Evolutionary conservation across 2,797 vertebrate genomes (phyloP).

Genomic region (Tapera naevia): DNA sequence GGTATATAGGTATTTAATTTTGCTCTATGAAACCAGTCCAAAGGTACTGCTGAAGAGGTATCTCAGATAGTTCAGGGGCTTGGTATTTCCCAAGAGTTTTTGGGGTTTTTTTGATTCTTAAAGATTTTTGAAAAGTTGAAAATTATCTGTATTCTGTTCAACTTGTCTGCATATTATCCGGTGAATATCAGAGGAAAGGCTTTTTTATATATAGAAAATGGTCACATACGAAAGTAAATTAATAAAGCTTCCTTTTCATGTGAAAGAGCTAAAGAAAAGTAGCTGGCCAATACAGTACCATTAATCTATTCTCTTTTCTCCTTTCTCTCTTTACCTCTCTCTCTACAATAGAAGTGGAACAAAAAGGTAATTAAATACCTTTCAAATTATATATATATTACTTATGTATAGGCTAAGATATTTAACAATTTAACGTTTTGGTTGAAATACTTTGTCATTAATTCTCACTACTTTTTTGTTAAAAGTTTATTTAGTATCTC

Average conservation of each 20-base stretch:
- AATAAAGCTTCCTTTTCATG: slow-evolving; percentile 73
- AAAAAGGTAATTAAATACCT: slow-evolving; percentile 99
- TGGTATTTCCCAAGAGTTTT: not conserved
- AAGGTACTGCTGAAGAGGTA: not conserved
- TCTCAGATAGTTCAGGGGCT: not conserved
- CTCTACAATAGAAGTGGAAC: slow-evolving; percentile 99
- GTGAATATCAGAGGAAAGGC: slow-evolving; percentile 24
- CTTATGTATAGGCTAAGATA: slow-evolving; percentile 80
- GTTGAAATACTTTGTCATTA: slow-evolving; percentile 79
- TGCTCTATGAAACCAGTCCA: not conserved
- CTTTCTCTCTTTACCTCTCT: slow-evolving; percentile 85
- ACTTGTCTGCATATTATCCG: slow-evolving; percentile 25
- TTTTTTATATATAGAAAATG: slow-evolving; percentile 20
- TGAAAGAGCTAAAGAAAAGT: slow-evolving; percentile 80
- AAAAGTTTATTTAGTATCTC: slow-evolving; percentile 76
- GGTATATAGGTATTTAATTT: slow-evolving; percentile 17
- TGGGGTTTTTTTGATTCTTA: not conserved
- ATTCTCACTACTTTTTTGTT: slow-evolving; percentile 78
- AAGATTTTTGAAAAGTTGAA: slow-evolving; percentile 23
- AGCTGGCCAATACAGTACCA: slow-evolving; percentile 79
- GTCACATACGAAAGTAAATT: slow-evolving; percentile 70
- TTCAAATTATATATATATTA: slow-evolving; percentile 78
- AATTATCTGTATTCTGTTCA: slow-evolving; percentile 41
- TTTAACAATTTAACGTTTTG: slow-evolving; percentile 83
- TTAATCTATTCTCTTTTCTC: slow-evolving; percentile 86